Conservation (phyloP, 2,797 vertebrate species). For the Vespertilio murinus region DNA sequence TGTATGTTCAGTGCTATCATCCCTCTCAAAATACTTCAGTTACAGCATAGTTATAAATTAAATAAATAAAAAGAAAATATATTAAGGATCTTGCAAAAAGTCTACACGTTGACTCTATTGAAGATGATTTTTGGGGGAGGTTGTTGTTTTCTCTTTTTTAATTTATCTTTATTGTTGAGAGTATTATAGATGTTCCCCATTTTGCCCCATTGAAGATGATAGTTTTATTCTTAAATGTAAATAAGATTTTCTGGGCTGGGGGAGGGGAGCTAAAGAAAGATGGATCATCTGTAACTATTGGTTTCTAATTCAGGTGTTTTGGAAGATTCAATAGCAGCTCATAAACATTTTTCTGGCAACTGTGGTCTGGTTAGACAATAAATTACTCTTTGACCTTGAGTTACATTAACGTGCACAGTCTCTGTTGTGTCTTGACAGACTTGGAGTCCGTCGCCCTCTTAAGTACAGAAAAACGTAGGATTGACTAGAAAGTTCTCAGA, state of each 20-base stretch:
- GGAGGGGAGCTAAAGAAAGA: neutral
- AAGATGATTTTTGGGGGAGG: neutral
- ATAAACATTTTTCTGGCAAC: constrained; percentile 14
- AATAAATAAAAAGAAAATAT: neutral
- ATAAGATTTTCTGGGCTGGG: neutral
- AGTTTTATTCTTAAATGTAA: constrained; percentile 23
- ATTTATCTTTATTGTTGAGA: no score
- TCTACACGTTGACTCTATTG: neutral
- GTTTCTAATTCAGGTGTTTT: constrained; percentile 19
- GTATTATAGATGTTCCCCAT: no score
- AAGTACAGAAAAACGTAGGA: neutral
- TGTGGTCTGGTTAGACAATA: neutral
- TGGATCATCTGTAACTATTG: neutral
- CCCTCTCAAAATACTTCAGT: neutral
- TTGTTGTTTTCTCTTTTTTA: no score
- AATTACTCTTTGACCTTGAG: constrained; percentile 32
- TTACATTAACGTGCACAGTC: neutral
- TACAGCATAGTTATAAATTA: neutral
- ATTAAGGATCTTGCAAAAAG: neutral
- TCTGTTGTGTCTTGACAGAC: neutral
- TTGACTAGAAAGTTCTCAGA: neutral
- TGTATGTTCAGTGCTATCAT: neutral
- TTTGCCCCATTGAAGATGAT: neutral
- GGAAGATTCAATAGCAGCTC: neutral
- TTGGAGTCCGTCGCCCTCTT: neutral